Evolutionary conservation across 2,888 invertebrate species (phyloP).

Genomic region (Cylloceria caligata): DNA sequence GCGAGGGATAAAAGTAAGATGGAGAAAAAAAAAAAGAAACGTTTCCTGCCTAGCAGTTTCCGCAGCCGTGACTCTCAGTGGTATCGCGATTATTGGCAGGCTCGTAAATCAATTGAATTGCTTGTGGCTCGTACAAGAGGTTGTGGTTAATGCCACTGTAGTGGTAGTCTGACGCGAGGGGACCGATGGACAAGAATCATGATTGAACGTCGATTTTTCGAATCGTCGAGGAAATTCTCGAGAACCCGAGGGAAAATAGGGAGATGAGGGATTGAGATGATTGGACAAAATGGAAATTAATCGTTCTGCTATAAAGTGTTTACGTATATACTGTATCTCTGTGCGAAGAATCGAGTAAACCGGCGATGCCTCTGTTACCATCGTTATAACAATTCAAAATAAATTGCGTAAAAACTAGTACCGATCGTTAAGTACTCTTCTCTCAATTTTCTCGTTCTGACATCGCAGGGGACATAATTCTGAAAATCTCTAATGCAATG

Average conservation of each 20-base stretch:
- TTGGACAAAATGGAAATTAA: conserved; percentile 62
- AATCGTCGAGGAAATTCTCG: conserved; percentile 47
- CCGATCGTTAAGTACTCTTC: neutral
- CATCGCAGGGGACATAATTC: neutral
- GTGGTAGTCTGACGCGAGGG: conserved; percentile 18
- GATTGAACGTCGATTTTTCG: conserved; percentile 62
- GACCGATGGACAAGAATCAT: conserved; percentile 41
- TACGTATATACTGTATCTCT: neutral
- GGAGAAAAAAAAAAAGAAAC: conserved; percentile 25
- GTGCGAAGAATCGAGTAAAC: neutral
- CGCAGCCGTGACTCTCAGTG: conserved; percentile 41
- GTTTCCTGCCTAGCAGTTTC: conserved; percentile 15
- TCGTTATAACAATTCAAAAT: conserved; percentile 39
- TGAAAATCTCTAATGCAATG: conserved; percentile 53
- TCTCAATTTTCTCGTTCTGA: neutral
- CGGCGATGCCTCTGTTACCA: conserved; percentile 4
- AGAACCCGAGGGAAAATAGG: conserved; percentile 20
- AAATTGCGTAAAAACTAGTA: conserved; percentile 29
- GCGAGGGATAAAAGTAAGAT: conserved; percentile 28
- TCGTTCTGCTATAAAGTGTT: conserved; percentile 22
- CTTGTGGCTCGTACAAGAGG: conserved; percentile 52
- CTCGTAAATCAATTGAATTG: conserved; percentile 66
- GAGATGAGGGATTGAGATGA: conserved; percentile 30
- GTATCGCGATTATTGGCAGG: conserved; percentile 63
- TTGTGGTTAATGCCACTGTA: conserved; percentile 40